Evolutionary conservation across 1,140 invertebrate genomes (phyloP).

Genomic region (Saxidomus purpurata): DNA sequence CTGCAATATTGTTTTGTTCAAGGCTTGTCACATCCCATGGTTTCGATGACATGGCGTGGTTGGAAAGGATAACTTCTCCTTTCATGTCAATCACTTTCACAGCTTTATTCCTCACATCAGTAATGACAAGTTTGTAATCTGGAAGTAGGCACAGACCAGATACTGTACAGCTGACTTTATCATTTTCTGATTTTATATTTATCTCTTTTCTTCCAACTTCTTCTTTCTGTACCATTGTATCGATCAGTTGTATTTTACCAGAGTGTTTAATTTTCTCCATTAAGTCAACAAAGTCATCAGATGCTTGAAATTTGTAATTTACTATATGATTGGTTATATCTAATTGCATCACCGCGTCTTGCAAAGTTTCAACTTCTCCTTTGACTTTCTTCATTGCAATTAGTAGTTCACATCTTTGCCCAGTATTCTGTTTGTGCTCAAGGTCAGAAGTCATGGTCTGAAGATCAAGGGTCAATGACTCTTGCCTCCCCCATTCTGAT

Average conservation of each 20-base stretch:
- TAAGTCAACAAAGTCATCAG: not conserved
- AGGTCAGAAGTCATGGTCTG: not conserved
- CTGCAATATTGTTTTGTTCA: not conserved
- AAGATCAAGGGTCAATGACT: not conserved
- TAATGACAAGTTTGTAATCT: not conserved
- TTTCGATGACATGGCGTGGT: not conserved
- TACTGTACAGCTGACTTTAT: not conserved
- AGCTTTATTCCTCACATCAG: conserved; percentile 14
- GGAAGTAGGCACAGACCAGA: not conserved
- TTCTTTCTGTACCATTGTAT: not conserved
- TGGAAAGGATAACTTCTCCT: not conserved
- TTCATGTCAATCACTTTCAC: not conserved
- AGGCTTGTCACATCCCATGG: conserved; percentile 13
- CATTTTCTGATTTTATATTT: not conserved
- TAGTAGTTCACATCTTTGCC: not conserved
- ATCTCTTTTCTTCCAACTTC: not conserved
- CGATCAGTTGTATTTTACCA: not conserved
- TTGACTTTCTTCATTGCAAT: conserved; percentile 7
- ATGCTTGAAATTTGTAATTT: not conserved
- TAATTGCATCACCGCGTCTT: not conserved
- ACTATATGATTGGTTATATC: conserved; percentile 4
- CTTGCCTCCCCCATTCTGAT: not conserved
- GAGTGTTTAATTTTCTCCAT: not conserved
- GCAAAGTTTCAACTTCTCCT: not conserved
- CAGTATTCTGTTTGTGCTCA: not conserved